phyloP scores from a whole-genome alignment of 2,888 invertebrate species.

The Campopleginae sp. region DNA sequence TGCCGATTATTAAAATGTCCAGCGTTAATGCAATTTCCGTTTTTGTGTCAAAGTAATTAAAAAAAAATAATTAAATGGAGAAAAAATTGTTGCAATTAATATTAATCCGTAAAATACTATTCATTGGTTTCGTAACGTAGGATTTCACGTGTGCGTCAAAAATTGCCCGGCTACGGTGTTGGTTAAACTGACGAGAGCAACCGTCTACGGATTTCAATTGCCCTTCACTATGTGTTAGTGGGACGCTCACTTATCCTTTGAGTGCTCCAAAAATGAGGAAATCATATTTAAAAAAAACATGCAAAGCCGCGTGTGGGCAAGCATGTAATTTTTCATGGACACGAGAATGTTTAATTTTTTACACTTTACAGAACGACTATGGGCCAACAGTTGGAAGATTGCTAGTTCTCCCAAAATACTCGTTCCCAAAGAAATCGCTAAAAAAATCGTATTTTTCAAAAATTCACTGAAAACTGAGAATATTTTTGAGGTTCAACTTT shows the following conservation, averaged over 20 bases:
- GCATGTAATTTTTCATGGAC: neutral
- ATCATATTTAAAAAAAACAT: neutral
- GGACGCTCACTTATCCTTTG: conserved; percentile 3
- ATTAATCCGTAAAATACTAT: neutral
- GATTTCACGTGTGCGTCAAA: neutral
- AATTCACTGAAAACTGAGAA: no score
- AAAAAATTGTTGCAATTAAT: neutral
- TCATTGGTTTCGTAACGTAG: neutral
- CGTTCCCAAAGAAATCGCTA: no score
- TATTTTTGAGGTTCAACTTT: no score
- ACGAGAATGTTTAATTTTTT: neutral
- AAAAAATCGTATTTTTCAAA: no score
- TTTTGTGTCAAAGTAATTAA: neutral
- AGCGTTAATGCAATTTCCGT: neutral
- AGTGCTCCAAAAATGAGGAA: neutral
- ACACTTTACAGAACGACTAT: neutral
- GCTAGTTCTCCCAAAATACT: neutral
- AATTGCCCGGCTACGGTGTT: neutral
- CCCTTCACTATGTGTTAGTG: conserved; percentile 14
- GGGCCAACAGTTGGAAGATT: neutral
- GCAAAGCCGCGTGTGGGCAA: neutral
- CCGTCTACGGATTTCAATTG: neutral
- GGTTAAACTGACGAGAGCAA: neutral
- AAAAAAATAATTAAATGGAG: neutral
- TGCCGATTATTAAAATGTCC: neutral